Evolutionary conservation across 2,797 vertebrate species (phyloP).

Genomic region (Anabas testudineus): DNA sequence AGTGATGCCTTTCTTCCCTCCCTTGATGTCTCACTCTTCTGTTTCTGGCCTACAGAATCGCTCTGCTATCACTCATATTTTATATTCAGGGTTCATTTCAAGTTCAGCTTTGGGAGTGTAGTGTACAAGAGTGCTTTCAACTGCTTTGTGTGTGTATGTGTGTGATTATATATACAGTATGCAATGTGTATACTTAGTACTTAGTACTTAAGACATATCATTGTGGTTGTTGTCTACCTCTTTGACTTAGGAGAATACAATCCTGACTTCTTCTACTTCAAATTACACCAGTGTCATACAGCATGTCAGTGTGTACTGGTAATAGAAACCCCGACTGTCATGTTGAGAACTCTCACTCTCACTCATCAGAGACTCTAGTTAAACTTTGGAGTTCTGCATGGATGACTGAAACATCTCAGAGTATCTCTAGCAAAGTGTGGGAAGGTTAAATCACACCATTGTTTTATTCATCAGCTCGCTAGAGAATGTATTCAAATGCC

Average conservation of each 20-base stretch:
- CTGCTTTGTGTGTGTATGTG: slow-evolving; percentile 13
- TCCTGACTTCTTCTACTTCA: slow-evolving; percentile 34
- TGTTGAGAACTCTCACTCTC: slow-evolving; percentile 17
- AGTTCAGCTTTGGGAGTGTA: slow-evolving; percentile 60
- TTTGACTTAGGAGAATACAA: slow-evolving; percentile 34
- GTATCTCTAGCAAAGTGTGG: slow-evolving; percentile 9
- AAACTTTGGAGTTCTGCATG: slow-evolving; percentile 24
- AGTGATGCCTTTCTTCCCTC: slow-evolving; percentile 21
- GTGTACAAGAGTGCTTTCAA: slow-evolving; percentile 27
- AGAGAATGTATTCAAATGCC: slow-evolving; percentile 37
- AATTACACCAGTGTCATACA: slow-evolving; percentile 13
- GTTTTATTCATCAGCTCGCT: slow-evolving; percentile 40
- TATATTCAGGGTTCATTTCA: slow-evolving; percentile 58
- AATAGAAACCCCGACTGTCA: slow-evolving; percentile 17
- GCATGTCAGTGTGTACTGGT: slow-evolving; percentile 7
- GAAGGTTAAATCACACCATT: slow-evolving; percentile 33
- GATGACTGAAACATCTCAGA: slow-evolving; percentile 20
- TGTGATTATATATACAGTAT: slow-evolving; percentile 3
- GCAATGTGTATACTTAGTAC: not conserved
- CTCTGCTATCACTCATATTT: slow-evolving; percentile 60
- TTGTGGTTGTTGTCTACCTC: slow-evolving; percentile 16
- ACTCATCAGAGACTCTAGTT: slow-evolving; percentile 15
- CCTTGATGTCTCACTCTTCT: slow-evolving; percentile 47
- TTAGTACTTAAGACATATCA: too few relatives aligned
- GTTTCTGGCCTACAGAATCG: slow-evolving; percentile 47